These are phyloP conservation scores for Gambusia yucatana DNA, from an alignment of 2,797 vertebrate species.

Conservation along the genomic window DNA sequence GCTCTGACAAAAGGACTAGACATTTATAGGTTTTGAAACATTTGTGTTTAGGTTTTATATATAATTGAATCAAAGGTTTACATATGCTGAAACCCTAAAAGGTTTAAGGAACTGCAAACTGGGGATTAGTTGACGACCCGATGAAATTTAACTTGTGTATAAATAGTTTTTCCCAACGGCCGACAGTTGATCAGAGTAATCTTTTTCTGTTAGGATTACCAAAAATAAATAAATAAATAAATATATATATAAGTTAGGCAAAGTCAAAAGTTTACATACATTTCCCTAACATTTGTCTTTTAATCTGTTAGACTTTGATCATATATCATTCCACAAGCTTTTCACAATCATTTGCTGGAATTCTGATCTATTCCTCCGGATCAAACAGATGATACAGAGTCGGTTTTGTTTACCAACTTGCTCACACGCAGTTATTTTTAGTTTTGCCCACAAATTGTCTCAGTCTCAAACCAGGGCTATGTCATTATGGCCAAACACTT, in stretches of 20 bases:
- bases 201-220: neutral
- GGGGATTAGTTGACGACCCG: too few relatives aligned
- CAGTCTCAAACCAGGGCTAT: neutral
- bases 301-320: neutral
- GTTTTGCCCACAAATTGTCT: neutral
- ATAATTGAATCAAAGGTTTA: neutral
- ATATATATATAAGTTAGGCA: neutral
- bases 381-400: neutral
- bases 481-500: neutral
- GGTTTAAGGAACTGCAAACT: too few relatives aligned
- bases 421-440: neutral
- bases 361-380: neutral
- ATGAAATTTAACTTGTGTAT: too few relatives aligned
- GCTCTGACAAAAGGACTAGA: neutral
- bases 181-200: neutral
- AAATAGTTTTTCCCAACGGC: neutral
- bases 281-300: neutral
- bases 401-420: neutral
- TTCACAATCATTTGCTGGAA: neutral
- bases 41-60: slow-evolving; percentile 6
- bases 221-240: neutral
- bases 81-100: neutral
- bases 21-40: slow-evolving; percentile 13
- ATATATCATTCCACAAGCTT: neutral
- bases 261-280: neutral